A percentile compares a stretch with the other conserved stretches of the same genome.
Evolutionary conservation across 2,888 invertebrate genomes (phyloP).

Genomic region (Sicus ferrugineus): DNA sequence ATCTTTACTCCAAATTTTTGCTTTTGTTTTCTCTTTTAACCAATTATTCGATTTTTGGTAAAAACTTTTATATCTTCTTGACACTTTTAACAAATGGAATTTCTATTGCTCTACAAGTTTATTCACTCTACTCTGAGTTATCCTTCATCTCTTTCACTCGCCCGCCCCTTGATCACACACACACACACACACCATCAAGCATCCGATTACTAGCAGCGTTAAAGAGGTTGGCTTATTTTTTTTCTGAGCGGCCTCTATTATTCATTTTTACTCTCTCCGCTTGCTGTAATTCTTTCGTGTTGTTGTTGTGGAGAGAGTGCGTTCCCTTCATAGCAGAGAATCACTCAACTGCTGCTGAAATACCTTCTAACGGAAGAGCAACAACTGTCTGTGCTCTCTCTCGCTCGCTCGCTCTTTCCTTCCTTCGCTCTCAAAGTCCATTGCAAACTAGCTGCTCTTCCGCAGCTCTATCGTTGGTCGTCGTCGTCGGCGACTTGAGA

Average conservation of each 20-base stretch:
- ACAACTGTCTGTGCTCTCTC: too few species aligned
- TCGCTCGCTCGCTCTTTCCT: not conserved
- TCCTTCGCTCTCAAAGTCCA: slow-evolving; percentile 36
- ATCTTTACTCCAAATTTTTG: too few species aligned
- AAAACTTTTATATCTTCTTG: too few species aligned
- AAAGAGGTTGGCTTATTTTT: slow-evolving; percentile 64
- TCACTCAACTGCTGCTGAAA: too few species aligned
- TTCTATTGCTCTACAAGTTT: not conserved
- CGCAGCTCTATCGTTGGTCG: slow-evolving; percentile 15
- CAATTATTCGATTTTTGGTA: too few species aligned
- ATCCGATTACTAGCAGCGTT: slow-evolving; percentile 47
- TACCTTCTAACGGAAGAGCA: too few species aligned
- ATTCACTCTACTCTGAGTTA: not conserved
- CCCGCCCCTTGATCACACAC: too few species aligned
- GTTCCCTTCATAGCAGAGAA: too few species aligned
- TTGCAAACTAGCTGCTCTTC: slow-evolving; percentile 37
- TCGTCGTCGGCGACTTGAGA: slow-evolving; percentile 42
- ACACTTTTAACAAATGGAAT: too few species aligned
- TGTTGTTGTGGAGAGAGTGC: slow-evolving; percentile 6
- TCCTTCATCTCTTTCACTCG: slow-evolving; percentile 6
- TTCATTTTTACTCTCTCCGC: slow-evolving; percentile 54
- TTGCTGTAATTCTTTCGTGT: slow-evolving; percentile 24
- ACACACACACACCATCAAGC: too few species aligned
- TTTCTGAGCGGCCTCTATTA: slow-evolving; percentile 63
- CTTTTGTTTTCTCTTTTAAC: too few species aligned